Evolutionary conservation across 2,113 vertebrate genomes (phyloP), one percentile per base, ranked within the genome.

Genomic region (Hiodon alosoides): DNA sequence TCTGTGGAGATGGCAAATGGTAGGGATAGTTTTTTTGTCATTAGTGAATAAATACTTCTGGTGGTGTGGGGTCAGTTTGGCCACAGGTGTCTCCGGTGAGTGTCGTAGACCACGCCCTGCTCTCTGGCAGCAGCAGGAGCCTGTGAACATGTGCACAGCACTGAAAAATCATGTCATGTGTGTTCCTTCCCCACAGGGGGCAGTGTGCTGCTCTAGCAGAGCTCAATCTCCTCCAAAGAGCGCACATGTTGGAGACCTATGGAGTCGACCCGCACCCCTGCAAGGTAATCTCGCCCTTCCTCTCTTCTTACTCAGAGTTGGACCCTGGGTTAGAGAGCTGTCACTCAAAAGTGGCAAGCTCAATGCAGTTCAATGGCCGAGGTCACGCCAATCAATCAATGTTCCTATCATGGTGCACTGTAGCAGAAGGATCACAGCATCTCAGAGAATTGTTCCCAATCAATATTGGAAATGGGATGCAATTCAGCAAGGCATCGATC

Each of bases 231-330:
- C 93, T 99, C 54, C 88, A 98, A 84, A 96, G 93, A 91, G 95
- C 95, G 76, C 92, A 97, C 85, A 92, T 90, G 77, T 87, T 99
- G 79, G 96, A 98, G 90, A 99, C 97, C 0, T 99, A 99, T 0
- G 97, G 96, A 47, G 96, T 99, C 14, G 97, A 99, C 88, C 97
- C 97, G 67, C 97, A 99, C 80, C 97, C 97, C 2, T 98, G 97
- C 90, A 99, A 98, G 96, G 97, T 99, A 92, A 87, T 0, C 0
- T 16, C 46, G 50, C 16, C 3, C 55, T 11, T 9, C 11, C 11
- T 11, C 8, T 50, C 10, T n/a, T 69, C 47, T 69, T 31, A 31
- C 31, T 31, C 31, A 31, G 31, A 31, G 31, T 31, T 31, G 31
- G 31, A 31, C 31, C 31, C 31, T 31, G 31, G 31, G 31, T 31